Base-by-base conservation (phyloP, 2,797 vertebrate species). In the Alcedo quadribrachys region DNA sequence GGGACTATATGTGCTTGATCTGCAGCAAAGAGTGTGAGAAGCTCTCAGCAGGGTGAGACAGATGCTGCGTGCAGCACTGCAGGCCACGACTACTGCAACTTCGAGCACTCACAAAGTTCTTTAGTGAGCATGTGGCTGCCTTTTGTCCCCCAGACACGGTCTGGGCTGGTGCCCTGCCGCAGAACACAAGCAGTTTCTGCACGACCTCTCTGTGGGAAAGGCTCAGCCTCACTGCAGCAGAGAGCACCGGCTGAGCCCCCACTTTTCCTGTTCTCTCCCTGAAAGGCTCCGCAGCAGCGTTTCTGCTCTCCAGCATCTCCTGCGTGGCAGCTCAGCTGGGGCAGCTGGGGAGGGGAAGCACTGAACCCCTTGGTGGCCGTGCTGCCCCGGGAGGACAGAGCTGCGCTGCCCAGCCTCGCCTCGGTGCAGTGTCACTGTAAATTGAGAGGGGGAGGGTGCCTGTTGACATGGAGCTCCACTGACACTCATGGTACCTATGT, bases 401-500 rank as follows among this genome's bases (percentile, higher is more conserved):
- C 8, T n/a, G 20, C 6, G 1, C n/a, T 51, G 33, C 42, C 53
- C 1, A 0, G 21, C 54, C 33, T 69, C 43, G 75, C 71, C 21
- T 35, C 12, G 9, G 43, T 18, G 68, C 60, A 42, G 16, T 11
- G 0, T 77, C 32, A 13, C 46, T 18, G 8, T 42, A 54, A 61
- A 54, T 69, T 20, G 15, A 74, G 8, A 50, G 11, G 5, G 1
- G 9, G 54, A 53, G 42, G 51, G 19, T 13, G 5, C n/a, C 9
- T 9, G 18, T 15, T 85, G 58, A 32, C 2, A 1, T 7, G 5
- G 68, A 53, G 30, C 18, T 33, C 2, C 1, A 30, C 20, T 1
- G 3, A 16, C 9, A 16, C 22, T 82, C 27, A 43, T 22, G 21
- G 24, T 69, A 11, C 60, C 7, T 28, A 1, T 2, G 4, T 40